Evolutionary conservation across 2,113 vertebrate species (phyloP).

Genomic region (Pelecanus crispus): DNA sequence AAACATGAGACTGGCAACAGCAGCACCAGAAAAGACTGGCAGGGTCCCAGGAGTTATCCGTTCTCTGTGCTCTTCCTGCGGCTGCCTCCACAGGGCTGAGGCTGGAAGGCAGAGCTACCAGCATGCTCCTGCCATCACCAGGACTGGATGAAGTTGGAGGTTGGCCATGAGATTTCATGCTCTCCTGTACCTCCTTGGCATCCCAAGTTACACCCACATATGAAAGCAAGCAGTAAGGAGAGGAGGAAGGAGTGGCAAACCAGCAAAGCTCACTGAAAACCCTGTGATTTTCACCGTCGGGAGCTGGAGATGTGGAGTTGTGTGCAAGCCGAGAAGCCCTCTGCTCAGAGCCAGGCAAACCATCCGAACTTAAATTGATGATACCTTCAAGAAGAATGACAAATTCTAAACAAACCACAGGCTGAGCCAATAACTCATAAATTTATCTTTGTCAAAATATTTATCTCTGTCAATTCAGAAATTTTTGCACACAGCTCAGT

Average conservation of each 20-base stretch:
- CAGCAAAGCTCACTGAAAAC: neutral
- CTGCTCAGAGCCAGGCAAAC: neutral
- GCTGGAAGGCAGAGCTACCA: neutral
- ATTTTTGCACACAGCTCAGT: neutral
- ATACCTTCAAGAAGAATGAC: neutral
- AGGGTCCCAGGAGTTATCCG: neutral
- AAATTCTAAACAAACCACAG: neutral
- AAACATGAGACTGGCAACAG: neutral
- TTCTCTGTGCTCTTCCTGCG: neutral
- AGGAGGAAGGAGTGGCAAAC: neutral
- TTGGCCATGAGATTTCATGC: neutral
- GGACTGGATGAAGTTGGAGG: neutral
- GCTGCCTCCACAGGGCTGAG: neutral
- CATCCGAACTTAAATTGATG: neutral
- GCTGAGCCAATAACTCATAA: neutral
- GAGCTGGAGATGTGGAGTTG: neutral
- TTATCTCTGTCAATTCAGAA: neutral
- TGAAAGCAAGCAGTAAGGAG: neutral
- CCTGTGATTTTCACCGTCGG: accelerated
- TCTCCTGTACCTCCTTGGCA: neutral
- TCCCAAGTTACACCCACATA: neutral
- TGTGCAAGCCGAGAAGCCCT: neutral
- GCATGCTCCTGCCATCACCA: neutral
- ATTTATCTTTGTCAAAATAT: neutral
- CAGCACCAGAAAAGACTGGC: neutral